Conservation (phyloP, 2,113 vertebrate species). For the Lepisosteus oculatus region DNA sequence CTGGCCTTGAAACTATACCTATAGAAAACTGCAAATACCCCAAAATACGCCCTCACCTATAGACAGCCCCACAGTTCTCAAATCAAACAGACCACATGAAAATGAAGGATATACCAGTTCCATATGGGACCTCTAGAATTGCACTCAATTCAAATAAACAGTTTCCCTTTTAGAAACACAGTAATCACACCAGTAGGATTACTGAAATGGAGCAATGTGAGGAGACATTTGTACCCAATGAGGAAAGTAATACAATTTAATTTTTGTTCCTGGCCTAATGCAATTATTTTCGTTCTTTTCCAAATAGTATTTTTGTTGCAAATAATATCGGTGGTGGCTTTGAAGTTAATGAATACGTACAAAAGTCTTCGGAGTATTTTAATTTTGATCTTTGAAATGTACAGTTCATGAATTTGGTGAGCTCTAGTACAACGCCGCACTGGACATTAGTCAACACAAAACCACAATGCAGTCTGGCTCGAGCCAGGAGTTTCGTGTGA, state of each 20-base stretch:
- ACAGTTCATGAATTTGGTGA: no score
- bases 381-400: no score
- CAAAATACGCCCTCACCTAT: constrained; percentile 31
- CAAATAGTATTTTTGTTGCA: no score
- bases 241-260: constrained; percentile 36
- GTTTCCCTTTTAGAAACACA: constrained; percentile 22
- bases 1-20: constrained; percentile 45
- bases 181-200: constrained; percentile 21
- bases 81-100: constrained; percentile 50
- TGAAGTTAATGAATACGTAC: no score
- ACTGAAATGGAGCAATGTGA: constrained; percentile 29
- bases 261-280: constrained; percentile 15
- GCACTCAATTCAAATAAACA: constrained; percentile 47
- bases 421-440: no score
- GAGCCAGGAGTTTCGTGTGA: no score
- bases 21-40: constrained; percentile 51
- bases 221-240: constrained; percentile 38
- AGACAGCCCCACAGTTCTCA: constrained; percentile 28
- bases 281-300: no score
- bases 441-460: no score
- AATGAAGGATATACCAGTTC: constrained; percentile 47
- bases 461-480: no score
- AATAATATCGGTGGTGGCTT: no score
- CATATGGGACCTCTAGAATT: constrained; percentile 44
- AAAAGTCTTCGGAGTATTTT: no score